Base-by-base conservation (phyloP, 2,888 invertebrate species). In the Actias luna region DNA sequence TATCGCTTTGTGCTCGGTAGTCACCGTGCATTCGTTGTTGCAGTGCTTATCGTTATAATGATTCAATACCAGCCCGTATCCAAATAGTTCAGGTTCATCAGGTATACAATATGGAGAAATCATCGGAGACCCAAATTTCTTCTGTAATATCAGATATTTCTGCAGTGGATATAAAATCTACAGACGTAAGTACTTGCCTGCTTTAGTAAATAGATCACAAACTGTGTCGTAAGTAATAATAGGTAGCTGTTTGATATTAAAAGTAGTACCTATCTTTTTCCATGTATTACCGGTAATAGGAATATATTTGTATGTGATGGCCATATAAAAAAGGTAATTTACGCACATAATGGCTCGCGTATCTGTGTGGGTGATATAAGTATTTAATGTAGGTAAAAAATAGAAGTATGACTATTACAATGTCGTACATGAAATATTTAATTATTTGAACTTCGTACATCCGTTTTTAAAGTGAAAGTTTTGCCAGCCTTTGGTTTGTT, bases 171-270 rank as follows among this genome's bases (percentile, higher is more conserved):
- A 76, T 81, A 35, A 84, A 81, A 73, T 80, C 82, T 70, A 69
- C 82, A 52, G 88, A 90, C 64, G 92, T 91, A 72, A 91, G 92
- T 91, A 82, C 18, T 10, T 35, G 29, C 18, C 22, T 35, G 29
- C 27, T 46, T 22, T 39, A 39, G 27, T 58, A 29, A 55, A 55
- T 29, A 55, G 4, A n/a, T n/a, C n/a, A n/a, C n/a, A n/a, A n/a
- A 55, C 1, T 29, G 4, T 29, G 16, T 5, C n/a, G 1, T 39
- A 33, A 5, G 16, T 4, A 3, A 1, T 36, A 36, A 36, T 16
- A 35, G 35, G 12, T 8, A 50, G 25, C n/a, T n/a, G 25, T 22
- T 46, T 46, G 12, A 16, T 39, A 16, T 39, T 39, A 5, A 33
- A 33, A 33, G 1, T 46, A 22, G 1, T 46, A 46, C 16, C 16